These are phyloP conservation scores for Diglossa brunneiventris DNA, from an alignment of 2,113 vertebrate species.

Conservation along the genomic window DNA sequence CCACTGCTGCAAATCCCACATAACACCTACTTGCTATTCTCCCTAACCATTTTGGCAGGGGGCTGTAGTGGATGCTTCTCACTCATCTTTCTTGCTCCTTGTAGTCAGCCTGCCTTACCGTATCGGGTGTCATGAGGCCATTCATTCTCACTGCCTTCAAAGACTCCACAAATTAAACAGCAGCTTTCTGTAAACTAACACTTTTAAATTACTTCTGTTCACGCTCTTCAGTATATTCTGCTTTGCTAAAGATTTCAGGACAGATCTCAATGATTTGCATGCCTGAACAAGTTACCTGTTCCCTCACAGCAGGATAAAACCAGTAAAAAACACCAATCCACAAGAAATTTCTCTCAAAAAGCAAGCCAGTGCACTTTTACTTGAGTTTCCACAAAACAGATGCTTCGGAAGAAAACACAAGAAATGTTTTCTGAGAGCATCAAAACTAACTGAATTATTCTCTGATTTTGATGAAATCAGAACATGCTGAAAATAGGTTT, in stretches of 20 bases:
- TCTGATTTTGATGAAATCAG: not conserved
- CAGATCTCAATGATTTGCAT: not conserved
- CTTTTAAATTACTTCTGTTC: conserved; percentile 47
- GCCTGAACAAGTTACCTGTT: not conserved
- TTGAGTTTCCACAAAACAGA: not conserved
- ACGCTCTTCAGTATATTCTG: not conserved
- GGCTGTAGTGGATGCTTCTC: not conserved
- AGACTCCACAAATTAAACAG: conserved; percentile 1
- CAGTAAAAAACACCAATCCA: not conserved
- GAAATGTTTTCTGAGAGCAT: not conserved
- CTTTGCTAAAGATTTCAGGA: not conserved
- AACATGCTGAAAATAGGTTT: not conserved
- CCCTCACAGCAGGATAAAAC: not conserved
- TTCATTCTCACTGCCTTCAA: not conserved
- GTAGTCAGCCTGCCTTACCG: not conserved
- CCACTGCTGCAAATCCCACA: not conserved
- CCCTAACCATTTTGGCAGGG: not conserved
- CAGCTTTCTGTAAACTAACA: conserved; percentile 10
- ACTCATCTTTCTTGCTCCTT: not conserved
- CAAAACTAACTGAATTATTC: not conserved
- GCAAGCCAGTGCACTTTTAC: not conserved
- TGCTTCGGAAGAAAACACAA: not conserved
- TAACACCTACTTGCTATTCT: not conserved
- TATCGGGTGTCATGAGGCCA: not conserved
- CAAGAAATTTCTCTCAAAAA: not conserved